phyloP scores from a whole-genome alignment of 2,888 invertebrate species.

The Eristalis arbustorum region DNA sequence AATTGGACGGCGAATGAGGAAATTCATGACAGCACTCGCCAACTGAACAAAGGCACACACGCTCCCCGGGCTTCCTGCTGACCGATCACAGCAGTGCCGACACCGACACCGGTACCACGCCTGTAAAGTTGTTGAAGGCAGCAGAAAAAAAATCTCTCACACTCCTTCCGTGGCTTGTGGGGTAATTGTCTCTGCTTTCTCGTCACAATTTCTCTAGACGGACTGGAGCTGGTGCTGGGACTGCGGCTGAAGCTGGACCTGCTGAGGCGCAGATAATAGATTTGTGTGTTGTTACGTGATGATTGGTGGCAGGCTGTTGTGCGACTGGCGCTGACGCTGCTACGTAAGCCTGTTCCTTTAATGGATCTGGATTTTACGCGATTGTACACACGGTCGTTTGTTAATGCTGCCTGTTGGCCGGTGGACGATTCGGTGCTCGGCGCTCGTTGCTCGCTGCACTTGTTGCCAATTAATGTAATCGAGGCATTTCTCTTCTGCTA shows the following conservation, averaged over 20 bases:
- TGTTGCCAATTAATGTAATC: constrained; percentile 62
- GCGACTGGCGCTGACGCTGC: background rate
- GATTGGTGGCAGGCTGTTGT: background rate
- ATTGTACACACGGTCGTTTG: constrained; percentile 15
- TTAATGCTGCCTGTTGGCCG: constrained; percentile 4
- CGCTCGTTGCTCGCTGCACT: background rate
- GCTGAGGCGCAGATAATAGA: constrained; percentile 4
- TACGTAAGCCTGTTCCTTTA: constrained; percentile 59
- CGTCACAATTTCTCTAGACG: constrained; percentile 54
- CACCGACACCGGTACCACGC: constrained; percentile 33
- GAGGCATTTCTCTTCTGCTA: constrained; percentile 57
- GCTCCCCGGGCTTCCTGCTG: constrained; percentile 16
- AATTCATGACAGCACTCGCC: background rate
- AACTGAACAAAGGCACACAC: constrained; percentile 20
- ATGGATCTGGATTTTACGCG: constrained; percentile 52
- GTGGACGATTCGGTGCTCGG: background rate
- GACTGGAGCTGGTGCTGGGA: background rate
- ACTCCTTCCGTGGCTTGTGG: constrained; percentile 64
- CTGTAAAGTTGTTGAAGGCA: constrained; percentile 1
- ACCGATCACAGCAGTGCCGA: background rate
- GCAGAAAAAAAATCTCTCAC: background rate
- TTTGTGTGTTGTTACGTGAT: constrained; percentile 4
- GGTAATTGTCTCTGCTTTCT: constrained; percentile 65
- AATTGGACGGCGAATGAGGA: constrained; percentile 38
- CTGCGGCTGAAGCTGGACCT: background rate